phyloP scores from a whole-genome alignment of 2,888 invertebrate species.

The Timema cristinae region DNA sequence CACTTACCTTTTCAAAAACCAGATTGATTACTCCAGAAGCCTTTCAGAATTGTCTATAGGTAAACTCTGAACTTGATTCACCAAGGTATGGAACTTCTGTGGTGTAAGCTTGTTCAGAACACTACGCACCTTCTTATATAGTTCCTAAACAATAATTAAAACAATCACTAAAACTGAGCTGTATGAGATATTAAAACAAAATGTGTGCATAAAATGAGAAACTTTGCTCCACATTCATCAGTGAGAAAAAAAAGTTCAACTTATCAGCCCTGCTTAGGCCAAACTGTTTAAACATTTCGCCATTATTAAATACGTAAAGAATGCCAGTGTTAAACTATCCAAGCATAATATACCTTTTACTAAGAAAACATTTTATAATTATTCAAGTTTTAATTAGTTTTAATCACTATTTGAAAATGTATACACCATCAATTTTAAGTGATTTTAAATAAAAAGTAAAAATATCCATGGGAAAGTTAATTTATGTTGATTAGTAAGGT shows the following conservation, averaged over 20 bases:
- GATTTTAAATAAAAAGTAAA: no score
- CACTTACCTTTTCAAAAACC: slow-evolving; percentile 80
- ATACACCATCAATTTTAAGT: no score
- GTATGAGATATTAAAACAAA: slow-evolving; percentile 17
- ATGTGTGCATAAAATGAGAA: neutral
- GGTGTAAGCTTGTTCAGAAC: slow-evolving; percentile 93
- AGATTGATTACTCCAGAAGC: slow-evolving; percentile 78
- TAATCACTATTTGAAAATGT: neutral
- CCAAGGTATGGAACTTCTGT: slow-evolving; percentile 81
- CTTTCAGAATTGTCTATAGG: slow-evolving; percentile 75
- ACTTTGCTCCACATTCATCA: neutral
- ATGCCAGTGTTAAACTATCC: neutral
- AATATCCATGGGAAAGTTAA: no score
- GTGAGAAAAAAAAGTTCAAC: neutral
- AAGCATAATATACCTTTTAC: neutral
- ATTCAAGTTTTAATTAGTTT: neutral
- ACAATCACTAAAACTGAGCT: no score
- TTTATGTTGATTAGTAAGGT: no score
- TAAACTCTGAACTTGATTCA: slow-evolving; percentile 70
- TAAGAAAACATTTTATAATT: neutral
- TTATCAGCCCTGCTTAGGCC: no score
- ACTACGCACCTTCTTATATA: slow-evolving; percentile 78
- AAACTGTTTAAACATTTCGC: neutral
- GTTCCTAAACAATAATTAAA: slow-evolving; percentile 53
- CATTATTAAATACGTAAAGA: neutral